Conservation (phyloP, 2,888 invertebrate species). For the Mamestra brassicae region DNA sequence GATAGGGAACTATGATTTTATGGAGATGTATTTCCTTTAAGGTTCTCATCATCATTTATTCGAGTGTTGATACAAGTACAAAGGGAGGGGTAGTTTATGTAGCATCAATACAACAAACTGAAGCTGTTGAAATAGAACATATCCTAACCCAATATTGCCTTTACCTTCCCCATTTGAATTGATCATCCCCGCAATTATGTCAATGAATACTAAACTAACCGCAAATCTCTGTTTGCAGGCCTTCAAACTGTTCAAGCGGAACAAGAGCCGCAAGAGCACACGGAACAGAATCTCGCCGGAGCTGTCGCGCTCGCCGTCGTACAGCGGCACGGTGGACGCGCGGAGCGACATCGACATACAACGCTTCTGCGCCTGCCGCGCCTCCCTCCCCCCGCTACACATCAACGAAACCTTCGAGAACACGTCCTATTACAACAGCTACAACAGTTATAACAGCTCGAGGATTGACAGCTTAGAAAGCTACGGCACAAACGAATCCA, state of each 20-base stretch:
- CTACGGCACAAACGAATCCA: constrained; percentile 77
- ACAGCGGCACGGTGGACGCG: constrained; percentile 87
- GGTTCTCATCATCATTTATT: not conserved
- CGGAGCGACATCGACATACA: constrained; percentile 84
- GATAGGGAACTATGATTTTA: constrained; percentile 1
- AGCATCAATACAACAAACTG: not conserved
- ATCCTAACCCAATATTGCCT: not conserved
- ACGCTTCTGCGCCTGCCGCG: constrained; percentile 84
- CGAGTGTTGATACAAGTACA: not conserved
- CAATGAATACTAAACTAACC: constrained; percentile 32
- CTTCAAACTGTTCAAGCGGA: constrained; percentile 87
- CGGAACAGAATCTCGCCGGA: constrained; percentile 85
- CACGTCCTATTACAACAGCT: constrained; percentile 79
- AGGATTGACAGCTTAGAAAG: constrained; percentile 80
- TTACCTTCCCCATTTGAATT: not conserved
- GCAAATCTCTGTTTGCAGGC: constrained; percentile 76
- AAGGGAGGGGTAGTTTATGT: not conserved
- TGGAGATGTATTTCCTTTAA: not conserved
- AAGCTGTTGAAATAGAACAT: not conserved
- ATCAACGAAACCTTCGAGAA: constrained; percentile 79
- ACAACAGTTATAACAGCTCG: constrained; percentile 82
- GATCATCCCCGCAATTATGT: constrained; percentile 1
- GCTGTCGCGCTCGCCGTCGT: constrained; percentile 81
- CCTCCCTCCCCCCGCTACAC: constrained; percentile 78
- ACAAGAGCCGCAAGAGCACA: constrained; percentile 78